phyloP scores from a whole-genome alignment of 2,113 vertebrate genomes.

The Todiramphus saurophagus region DNA sequence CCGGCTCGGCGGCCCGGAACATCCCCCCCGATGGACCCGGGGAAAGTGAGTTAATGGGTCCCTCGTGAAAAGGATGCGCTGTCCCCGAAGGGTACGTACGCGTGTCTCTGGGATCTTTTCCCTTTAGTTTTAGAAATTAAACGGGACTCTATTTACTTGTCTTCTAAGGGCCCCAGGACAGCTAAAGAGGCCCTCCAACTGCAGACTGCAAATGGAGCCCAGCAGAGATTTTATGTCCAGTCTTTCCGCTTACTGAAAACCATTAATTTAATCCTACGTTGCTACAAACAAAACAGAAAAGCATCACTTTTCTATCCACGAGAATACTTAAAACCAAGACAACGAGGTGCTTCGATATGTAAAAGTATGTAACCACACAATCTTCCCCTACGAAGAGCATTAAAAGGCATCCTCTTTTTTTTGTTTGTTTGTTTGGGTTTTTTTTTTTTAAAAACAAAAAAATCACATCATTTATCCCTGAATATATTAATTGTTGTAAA shows the following conservation, averaged over 20 bases:
- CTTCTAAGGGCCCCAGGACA: not conserved
- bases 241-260: not conserved
- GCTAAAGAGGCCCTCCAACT: not conserved
- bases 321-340: not conserved
- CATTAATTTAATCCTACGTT: not conserved
- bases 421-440: accelerated
- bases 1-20: not conserved
- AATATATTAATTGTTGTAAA: not conserved
- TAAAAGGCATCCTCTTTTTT: not conserved
- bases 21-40: not conserved
- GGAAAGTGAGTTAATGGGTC: not conserved
- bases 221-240: not conserved
- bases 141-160: not conserved
- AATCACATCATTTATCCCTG: not conserved
- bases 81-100: not conserved
- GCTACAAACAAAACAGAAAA: not conserved
- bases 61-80: not conserved
- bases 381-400: not conserved
- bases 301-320: not conserved
- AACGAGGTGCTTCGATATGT: not conserved
- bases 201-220: not conserved
- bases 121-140: not conserved
- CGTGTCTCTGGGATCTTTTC: no score
- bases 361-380: not conserved
- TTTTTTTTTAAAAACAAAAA: not conserved